phyloP scores from a whole-genome alignment of 2,113 vertebrate genomes.

The Mugil cephalus region DNA sequence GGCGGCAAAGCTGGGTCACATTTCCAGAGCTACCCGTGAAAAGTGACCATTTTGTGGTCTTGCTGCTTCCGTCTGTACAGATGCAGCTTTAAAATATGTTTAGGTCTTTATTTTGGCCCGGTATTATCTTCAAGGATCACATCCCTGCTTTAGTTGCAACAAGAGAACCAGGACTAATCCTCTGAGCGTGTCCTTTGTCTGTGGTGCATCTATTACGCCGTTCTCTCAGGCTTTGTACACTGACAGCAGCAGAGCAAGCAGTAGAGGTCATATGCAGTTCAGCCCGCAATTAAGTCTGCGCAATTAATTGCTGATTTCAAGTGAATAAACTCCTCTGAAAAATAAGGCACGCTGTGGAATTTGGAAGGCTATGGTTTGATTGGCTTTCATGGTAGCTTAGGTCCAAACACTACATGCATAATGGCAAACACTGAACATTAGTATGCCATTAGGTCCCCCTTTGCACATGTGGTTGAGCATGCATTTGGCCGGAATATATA shows the following conservation, averaged over 20 bases:
- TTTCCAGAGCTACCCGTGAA: slow-evolving; percentile 48
- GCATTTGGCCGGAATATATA: slow-evolving; percentile 61
- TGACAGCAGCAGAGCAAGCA: slow-evolving; percentile 43
- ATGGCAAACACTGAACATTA: slow-evolving; percentile 70
- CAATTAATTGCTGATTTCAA: slow-evolving; percentile 74
- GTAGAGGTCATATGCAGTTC: slow-evolving; percentile 72
- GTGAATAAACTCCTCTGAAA: slow-evolving; percentile 63
- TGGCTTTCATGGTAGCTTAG: slow-evolving; percentile 73
- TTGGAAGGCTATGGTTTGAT: slow-evolving; percentile 65
- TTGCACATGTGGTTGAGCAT: slow-evolving; percentile 53
- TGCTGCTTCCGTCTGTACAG: neutral
- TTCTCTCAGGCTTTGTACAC: slow-evolving; percentile 34
- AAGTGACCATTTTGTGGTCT: neutral
- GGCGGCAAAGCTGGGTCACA: slow-evolving; percentile 51
- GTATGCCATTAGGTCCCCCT: slow-evolving; percentile 70
- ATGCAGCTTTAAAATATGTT: slow-evolving; percentile 1
- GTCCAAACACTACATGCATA: slow-evolving; percentile 65
- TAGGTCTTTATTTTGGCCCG: slow-evolving; percentile 25
- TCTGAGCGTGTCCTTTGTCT: slow-evolving; percentile 33
- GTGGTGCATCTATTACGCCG: slow-evolving; percentile 33
- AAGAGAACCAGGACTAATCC: slow-evolving; percentile 38
- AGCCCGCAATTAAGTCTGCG: slow-evolving; percentile 70
- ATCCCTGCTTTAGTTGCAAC: slow-evolving; percentile 32
- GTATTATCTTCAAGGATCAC: slow-evolving; percentile 49
- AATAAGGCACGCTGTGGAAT: slow-evolving; percentile 60